These are phyloP conservation scores for Pteronura brasiliensis DNA, from an alignment of 2,113 vertebrate species.

Conservation along the genomic window DNA sequence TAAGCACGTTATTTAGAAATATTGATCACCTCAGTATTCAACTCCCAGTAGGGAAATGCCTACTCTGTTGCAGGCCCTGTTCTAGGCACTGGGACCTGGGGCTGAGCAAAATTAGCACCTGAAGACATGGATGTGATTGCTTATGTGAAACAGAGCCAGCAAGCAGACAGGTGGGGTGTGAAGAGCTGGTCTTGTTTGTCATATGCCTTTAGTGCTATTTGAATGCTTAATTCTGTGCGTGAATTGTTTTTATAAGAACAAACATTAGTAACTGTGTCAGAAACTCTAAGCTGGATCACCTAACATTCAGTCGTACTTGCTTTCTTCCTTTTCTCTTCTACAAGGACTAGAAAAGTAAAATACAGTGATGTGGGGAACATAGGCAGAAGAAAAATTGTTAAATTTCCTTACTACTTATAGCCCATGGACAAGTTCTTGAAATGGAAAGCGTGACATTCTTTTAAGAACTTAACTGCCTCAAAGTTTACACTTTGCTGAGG, in stretches of 20 bases:
- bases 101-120: not conserved
- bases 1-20: not conserved
- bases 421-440: not conserved
- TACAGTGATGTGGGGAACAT: no score
- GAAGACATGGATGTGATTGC: not conserved
- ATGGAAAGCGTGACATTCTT: not conserved
- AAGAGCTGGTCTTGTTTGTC: not conserved
- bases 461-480: not conserved
- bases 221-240: not conserved
- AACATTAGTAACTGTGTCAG: not conserved
- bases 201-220: not conserved
- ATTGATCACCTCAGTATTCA: not conserved
- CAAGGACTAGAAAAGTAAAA: not conserved
- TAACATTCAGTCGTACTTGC: no score
- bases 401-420: not conserved
- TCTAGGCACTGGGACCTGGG: not conserved
- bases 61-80: not conserved
- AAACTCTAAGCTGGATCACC: not conserved
- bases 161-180: no score
- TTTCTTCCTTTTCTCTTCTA: not conserved
- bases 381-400: no score
- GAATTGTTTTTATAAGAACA: not conserved
- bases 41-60: not conserved
- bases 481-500: not conserved
- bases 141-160: rapidly evolving